Evolutionary conservation across 2,113 vertebrate species (phyloP).

Genomic region (Protobothrops mucrosquamatus): DNA sequence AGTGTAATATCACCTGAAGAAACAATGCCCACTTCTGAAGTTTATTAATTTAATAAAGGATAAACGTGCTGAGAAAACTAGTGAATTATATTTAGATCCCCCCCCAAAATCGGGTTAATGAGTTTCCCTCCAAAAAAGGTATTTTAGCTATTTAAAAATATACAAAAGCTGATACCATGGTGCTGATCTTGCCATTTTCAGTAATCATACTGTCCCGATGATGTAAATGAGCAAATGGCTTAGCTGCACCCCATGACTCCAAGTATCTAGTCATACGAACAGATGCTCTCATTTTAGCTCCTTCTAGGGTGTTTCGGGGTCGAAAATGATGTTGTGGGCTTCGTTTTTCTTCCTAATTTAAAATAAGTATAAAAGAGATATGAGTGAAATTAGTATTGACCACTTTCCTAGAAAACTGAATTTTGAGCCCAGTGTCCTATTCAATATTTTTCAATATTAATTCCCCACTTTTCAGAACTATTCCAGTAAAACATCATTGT

Average conservation of each 20-base stretch:
- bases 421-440: not conserved
- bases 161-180: conserved; percentile 76
- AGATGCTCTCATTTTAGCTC: conserved; percentile 95
- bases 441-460: not conserved
- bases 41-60: not conserved
- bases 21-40: not conserved
- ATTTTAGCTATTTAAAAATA: conserved; percentile 18
- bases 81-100: not conserved
- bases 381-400: not conserved
- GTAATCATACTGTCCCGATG: conserved; percentile 98
- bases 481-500: conserved; percentile 26
- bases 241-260: conserved; percentile 97
- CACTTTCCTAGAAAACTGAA: not conserved
- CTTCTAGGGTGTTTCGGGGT: conserved; percentile 80
- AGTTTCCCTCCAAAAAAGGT: conserved; percentile 19
- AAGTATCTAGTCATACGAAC: conserved; percentile 97
- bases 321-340: conserved; percentile 91
- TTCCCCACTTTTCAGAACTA: not conserved
- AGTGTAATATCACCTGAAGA: not conserved
- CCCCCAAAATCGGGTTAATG: not conserved
- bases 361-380: conserved; percentile 8
- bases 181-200: conserved; percentile 97
- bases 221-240: conserved; percentile 94
- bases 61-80: not conserved
- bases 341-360: conserved; percentile 80